phyloP scores from a whole-genome alignment of 1,140 invertebrate genomes.

The Drosophila tristis region DNA sequence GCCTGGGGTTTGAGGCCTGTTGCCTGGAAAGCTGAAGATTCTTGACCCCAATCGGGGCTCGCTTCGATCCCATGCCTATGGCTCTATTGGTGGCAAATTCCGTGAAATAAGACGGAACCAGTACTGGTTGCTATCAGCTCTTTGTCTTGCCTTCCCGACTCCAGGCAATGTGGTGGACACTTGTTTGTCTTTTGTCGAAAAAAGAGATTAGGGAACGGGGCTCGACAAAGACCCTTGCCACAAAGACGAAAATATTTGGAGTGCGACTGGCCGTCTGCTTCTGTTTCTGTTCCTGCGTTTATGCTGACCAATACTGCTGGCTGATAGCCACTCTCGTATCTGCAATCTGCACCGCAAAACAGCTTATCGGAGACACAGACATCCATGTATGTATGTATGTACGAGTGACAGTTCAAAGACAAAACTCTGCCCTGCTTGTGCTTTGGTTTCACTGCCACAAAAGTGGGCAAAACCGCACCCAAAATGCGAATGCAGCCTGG shows the following conservation, averaged over 20 bases:
- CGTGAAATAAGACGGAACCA: slow-evolving; percentile 23
- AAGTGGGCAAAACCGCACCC: slow-evolving; percentile 25
- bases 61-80: too few relatives aligned
- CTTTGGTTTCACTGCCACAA: slow-evolving; percentile 16
- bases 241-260: slow-evolving; percentile 38
- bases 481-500: slow-evolving; percentile 45
- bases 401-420: too few relatives aligned
- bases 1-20: too few relatives aligned
- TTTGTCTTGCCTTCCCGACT: slow-evolving; percentile 5
- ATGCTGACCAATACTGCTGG: slow-evolving; percentile 18
- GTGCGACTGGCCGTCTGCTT: slow-evolving; percentile 6
- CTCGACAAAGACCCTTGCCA: neutral
- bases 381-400: too few relatives aligned
- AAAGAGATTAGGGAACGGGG: slow-evolving; percentile 16
- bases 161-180: slow-evolving; percentile 36
- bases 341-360: too few relatives aligned
- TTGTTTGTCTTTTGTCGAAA: slow-evolving; percentile 33
- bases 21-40: too few relatives aligned
- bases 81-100: neutral
- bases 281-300: slow-evolving; percentile 9
- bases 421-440: too few relatives aligned
- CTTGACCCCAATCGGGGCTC: too few relatives aligned
- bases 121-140: slow-evolving; percentile 32
- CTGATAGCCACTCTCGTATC: neutral
- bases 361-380: slow-evolving; percentile 16